Conservation (phyloP, 2,888 invertebrate species). For the Eristalinus aeneus region DNA sequence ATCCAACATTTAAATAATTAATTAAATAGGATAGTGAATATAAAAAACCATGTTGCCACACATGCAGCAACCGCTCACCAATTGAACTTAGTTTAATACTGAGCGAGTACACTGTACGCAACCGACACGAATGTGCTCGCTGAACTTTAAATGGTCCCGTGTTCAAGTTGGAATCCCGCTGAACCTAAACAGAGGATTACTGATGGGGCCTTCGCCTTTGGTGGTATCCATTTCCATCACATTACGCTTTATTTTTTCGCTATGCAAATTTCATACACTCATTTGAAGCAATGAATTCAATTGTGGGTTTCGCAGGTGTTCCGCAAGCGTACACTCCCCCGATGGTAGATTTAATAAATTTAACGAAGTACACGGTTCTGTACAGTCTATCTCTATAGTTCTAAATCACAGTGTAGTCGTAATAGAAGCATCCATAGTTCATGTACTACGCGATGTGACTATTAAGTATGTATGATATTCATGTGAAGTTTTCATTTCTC, state of each 20-base stretch:
- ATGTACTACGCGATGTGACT: conserved; percentile 44
- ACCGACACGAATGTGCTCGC: background rate
- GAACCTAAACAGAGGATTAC: conserved; percentile 4
- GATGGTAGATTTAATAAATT: conserved; percentile 5
- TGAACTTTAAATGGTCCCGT: background rate
- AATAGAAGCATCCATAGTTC: conserved; percentile 13
- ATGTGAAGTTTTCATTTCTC: conserved; percentile 56
- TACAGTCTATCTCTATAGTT: background rate
- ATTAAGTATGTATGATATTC: conserved; percentile 68
- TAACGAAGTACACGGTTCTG: conserved; percentile 1
- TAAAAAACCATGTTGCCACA: conserved; percentile 50
- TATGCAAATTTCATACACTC: conserved; percentile 65
- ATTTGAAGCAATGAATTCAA: conserved; percentile 41
- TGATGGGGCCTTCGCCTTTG: conserved; percentile 21
- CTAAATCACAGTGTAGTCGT: conserved; percentile 42
- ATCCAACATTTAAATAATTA: conserved; percentile 63
- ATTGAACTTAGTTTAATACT: conserved; percentile 10
- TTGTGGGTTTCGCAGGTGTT: conserved; percentile 7
- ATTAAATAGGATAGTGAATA: conserved; percentile 63
- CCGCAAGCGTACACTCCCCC: background rate
- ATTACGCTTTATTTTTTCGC: conserved; percentile 68
- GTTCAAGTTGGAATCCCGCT: background rate
- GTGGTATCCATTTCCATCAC: conserved; percentile 50
- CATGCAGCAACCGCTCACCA: conserved; percentile 28
- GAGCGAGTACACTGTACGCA: background rate